A percentile compares a stretch with the other conserved stretches of the same genome.
phyloP scores from a whole-genome alignment of 2,797 vertebrate species.

The Hippopotamyrus pictus region DNA sequence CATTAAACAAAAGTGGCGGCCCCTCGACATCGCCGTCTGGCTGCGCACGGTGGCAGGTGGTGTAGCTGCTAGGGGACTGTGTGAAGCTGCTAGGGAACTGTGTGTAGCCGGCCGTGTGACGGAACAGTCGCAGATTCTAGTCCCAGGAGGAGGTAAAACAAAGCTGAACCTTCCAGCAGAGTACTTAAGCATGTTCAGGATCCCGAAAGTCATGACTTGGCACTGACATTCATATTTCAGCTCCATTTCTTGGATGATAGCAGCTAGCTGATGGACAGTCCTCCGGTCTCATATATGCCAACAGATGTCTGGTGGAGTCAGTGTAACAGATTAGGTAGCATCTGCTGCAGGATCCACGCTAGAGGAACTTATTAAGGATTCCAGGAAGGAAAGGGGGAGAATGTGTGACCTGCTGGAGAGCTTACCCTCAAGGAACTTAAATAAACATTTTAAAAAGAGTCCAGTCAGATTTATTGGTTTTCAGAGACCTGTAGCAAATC shows the following conservation, averaged over 20 bases:
- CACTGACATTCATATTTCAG: neutral
- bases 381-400: neutral
- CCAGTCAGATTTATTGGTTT: neutral
- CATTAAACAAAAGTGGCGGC: neutral
- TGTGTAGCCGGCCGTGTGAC: neutral
- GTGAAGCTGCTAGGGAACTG: neutral
- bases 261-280: neutral
- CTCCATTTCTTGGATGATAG: neutral
- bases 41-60: neutral
- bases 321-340: neutral
- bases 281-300: neutral
- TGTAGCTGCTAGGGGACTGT: neutral
- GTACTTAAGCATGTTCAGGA: neutral
- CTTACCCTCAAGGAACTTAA: neutral
- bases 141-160: neutral
- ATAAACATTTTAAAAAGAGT: neutral
- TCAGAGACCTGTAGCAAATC: neutral
- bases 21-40: neutral
- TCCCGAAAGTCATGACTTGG: neutral
- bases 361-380: neutral
- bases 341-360: neutral
- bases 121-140: neutral
- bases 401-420: neutral
- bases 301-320: slow-evolving; percentile 17
- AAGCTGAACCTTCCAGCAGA: neutral